Evolutionary conservation across 1,140 invertebrate genomes (phyloP).

Genomic region (Zaprionus vittiger): DNA sequence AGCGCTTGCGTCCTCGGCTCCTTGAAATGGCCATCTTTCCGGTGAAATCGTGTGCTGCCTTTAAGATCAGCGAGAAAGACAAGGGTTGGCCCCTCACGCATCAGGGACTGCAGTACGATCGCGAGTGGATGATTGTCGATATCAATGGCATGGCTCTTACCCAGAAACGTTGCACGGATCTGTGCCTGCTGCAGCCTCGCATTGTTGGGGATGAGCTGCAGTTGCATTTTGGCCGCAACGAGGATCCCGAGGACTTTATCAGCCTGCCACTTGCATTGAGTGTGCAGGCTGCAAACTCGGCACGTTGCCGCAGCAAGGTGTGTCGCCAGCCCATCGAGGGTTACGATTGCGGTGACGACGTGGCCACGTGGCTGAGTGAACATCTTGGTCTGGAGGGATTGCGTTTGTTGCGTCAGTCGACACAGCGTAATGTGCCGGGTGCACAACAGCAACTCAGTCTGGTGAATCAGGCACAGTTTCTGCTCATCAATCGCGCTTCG

Average conservation of each 20-base stretch:
- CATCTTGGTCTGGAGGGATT: conserved; percentile 88
- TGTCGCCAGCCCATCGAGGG: conserved; percentile 92
- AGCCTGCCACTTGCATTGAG: conserved; percentile 49
- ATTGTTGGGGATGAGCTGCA: conserved; percentile 87
- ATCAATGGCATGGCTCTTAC: conserved; percentile 91
- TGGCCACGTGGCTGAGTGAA: conserved; percentile 90
- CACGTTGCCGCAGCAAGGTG: conserved; percentile 91
- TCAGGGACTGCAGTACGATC: conserved; percentile 93
- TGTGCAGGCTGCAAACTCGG: conserved; percentile 65
- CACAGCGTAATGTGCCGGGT: conserved; percentile 46
- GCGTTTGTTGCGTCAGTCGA: conserved; percentile 89
- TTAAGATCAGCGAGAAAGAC: conserved; percentile 86
- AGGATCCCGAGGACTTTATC: background rate
- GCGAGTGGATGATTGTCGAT: conserved; percentile 96
- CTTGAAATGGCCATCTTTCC: conserved; percentile 94
- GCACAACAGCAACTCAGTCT: conserved; percentile 86
- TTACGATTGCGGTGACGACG: conserved; percentile 92
- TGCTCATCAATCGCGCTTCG: conserved; percentile 92
- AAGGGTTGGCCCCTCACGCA: conserved; percentile 89
- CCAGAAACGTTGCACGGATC: conserved; percentile 92
- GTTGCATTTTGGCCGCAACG: conserved; percentile 86
- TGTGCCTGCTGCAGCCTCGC: conserved; percentile 92
- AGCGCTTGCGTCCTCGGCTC: conserved; percentile 69
- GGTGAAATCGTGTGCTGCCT: conserved; percentile 96
- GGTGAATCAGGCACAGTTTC: conserved; percentile 94